Conservation (phyloP, 2,113 vertebrate genomes). For the Sitta europaea region DNA sequence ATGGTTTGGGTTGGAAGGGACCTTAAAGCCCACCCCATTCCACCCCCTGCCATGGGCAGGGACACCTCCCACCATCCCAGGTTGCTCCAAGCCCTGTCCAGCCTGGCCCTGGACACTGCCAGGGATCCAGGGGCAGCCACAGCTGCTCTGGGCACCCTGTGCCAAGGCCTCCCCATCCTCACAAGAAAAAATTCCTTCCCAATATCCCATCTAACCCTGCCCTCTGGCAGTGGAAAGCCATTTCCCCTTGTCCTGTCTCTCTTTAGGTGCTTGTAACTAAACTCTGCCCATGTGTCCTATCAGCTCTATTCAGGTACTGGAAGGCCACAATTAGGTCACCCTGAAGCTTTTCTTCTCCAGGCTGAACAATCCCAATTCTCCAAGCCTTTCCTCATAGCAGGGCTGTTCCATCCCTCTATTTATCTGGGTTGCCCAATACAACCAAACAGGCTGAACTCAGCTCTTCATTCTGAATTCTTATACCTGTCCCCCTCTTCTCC, state of each 20-base stretch:
- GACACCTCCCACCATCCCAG: neutral
- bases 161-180: neutral
- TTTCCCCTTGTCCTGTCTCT: neutral
- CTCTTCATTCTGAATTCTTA: neutral
- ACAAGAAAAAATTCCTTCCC: fast-evolving
- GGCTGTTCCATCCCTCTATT: neutral
- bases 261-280: neutral
- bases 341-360: neutral
- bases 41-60: neutral
- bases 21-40: neutral
- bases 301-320: neutral
- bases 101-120: fast-evolving
- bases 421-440: neutral
- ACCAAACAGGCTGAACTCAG: neutral
- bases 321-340: neutral
- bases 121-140: neutral
- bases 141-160: neutral
- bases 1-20: neutral
- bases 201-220: fast-evolving
- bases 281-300: neutral
- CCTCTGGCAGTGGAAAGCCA: neutral
- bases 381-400: neutral
- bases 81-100: fast-evolving
- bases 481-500: neutral
- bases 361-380: neutral